A percentile compares a stretch with the other conserved stretches of the same genome.
These are phyloP conservation scores for Drosophila sproati DNA, from an alignment of 1,140 invertebrate genomes.

Conservation along the genomic window DNA sequence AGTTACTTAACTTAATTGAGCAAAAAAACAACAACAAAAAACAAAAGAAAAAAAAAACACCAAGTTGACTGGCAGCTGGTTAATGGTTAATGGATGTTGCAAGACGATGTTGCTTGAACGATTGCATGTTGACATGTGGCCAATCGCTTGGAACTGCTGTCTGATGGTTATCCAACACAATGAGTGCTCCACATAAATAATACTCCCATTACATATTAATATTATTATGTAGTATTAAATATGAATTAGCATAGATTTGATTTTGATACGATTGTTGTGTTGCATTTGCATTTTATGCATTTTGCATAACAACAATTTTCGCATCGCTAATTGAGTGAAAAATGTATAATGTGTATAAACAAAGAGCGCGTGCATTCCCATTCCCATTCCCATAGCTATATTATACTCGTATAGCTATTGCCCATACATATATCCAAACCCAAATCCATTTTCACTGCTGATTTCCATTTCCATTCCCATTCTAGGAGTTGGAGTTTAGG, in stretches of 20 bases:
- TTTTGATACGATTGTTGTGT: background rate
- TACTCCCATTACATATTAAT: conserved; percentile 4
- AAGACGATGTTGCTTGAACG: background rate
- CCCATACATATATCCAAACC: no score
- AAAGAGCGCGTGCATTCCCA: background rate
- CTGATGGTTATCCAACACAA: conserved; percentile 32
- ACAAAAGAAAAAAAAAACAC: conserved; percentile 5
- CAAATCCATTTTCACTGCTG: no score
- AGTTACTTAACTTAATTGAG: conserved; percentile 9
- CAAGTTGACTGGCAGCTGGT: background rate
- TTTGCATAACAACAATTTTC: background rate
- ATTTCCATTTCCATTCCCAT: background rate
- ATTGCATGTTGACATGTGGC: conserved; percentile 21
- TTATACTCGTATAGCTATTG: no score
- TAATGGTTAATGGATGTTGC: conserved; percentile 19
- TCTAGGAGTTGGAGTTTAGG: background rate
- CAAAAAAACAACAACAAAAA: background rate
- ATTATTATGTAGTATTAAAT: conserved; percentile 24
- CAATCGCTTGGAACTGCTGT: conserved; percentile 28
- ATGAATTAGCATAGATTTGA: conserved; percentile 17
- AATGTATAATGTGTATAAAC: background rate
- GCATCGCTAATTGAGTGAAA: conserved; percentile 19
- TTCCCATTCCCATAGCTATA: background rate
- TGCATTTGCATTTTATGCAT: background rate
- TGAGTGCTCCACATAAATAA: background rate